A percentile compares a stretch with the other conserved stretches of the same genome.
phyloP scores from a whole-genome alignment of 2,797 vertebrate species.

The Vultur gryphus region DNA sequence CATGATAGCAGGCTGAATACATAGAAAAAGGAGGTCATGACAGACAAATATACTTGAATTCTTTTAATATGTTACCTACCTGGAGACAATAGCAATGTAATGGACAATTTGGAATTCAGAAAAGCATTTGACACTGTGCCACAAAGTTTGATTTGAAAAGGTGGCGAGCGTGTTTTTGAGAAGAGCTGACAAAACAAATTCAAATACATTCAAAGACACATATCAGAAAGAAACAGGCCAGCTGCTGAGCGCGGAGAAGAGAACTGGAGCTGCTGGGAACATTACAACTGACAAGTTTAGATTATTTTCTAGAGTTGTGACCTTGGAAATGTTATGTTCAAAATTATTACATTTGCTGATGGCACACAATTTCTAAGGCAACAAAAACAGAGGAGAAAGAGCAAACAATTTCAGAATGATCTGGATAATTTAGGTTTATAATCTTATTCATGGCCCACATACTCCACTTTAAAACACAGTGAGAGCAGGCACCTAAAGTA shows the following conservation, averaged over 20 bases:
- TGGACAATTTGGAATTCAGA: neutral
- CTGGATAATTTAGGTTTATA: neutral
- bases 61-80: neutral
- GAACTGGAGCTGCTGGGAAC: neutral
- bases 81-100: neutral
- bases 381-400: neutral
- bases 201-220: neutral
- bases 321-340: neutral
- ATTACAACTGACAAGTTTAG: neutral
- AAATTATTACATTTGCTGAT: neutral
- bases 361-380: neutral
- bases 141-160: slow-evolving; percentile 26
- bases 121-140: neutral
- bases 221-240: neutral
- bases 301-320: neutral
- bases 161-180: neutral
- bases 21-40: neutral
- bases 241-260: neutral
- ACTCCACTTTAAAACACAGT: neutral
- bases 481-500: neutral
- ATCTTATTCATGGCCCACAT: neutral
- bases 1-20: neutral
- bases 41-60: neutral
- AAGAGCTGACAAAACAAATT: neutral
- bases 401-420: neutral